phyloP scores from a whole-genome alignment of 2,113 vertebrate species.

The Antechinus flavipes region DNA sequence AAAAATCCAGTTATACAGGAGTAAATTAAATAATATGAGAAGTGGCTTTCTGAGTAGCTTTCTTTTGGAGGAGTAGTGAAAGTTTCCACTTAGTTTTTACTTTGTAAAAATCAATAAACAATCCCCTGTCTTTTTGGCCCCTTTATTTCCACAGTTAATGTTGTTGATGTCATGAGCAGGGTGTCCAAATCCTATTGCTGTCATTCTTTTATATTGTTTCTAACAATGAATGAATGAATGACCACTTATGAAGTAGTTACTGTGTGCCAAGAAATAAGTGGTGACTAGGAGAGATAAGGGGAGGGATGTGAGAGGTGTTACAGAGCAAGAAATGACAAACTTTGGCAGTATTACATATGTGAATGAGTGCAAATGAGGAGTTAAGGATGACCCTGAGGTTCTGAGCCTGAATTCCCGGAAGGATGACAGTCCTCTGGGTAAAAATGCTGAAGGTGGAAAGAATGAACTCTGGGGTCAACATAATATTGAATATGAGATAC shows the following conservation, averaged over 20 bases:
- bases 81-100: conserved; percentile 18
- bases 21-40: conserved; percentile 35
- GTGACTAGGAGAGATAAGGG: background rate
- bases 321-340: background rate
- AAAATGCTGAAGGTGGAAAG: background rate
- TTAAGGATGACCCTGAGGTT: background rate
- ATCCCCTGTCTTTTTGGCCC: background rate
- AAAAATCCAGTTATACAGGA: conserved; percentile 3
- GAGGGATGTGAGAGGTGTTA: background rate
- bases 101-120: conserved; percentile 35
- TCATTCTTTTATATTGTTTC: background rate
- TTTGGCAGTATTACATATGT: background rate
- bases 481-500: background rate
- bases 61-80: conserved; percentile 38
- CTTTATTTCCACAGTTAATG: background rate
- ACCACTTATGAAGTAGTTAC: background rate
- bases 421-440: background rate
- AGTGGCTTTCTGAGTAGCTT: conserved; percentile 25
- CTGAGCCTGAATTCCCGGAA: background rate
- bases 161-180: background rate
- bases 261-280: background rate
- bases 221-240: background rate
- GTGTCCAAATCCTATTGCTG: background rate
- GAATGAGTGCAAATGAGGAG: background rate
- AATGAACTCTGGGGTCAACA: background rate